Evolutionary conservation across 1,140 invertebrate genomes (phyloP).

Genomic region (Eubasilissa regina): DNA sequence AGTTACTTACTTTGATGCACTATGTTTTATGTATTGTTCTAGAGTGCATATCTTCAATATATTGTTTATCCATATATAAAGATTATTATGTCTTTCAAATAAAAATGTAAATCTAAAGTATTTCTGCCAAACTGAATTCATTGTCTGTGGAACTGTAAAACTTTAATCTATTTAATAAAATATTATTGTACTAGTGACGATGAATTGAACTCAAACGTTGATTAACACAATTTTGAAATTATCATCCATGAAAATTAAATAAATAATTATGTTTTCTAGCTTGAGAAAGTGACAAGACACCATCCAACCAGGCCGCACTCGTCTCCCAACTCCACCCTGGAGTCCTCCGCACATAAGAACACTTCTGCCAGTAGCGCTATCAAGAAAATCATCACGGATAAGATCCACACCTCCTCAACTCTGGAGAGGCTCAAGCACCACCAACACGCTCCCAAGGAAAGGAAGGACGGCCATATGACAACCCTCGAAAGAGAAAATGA

Average conservation of each 20-base stretch:
- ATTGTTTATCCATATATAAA: too few relatives aligned
- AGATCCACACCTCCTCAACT: conserved; percentile 65
- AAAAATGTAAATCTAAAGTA: too few relatives aligned
- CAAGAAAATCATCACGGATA: conserved; percentile 70
- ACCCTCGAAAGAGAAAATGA: conserved; percentile 72
- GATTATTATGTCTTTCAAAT: too few relatives aligned
- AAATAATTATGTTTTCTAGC: conserved; percentile 63
- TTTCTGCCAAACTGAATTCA: too few relatives aligned
- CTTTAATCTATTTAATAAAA: too few relatives aligned
- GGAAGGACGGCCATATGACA: conserved; percentile 61
- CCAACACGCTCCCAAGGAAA: conserved; percentile 62
- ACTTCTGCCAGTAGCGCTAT: conserved; percentile 63
- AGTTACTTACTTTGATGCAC: too few relatives aligned
- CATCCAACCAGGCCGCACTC: conserved; percentile 65
- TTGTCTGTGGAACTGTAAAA: too few relatives aligned
- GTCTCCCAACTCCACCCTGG: conserved; percentile 68
- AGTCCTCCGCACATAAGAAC: conserved; percentile 64
- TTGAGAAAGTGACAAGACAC: conserved; percentile 69
- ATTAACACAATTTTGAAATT: too few relatives aligned
- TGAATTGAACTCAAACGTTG: too few relatives aligned
- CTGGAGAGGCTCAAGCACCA: conserved; percentile 71
- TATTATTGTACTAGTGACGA: too few relatives aligned
- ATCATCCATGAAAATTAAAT: neutral
- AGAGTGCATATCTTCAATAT: too few relatives aligned
- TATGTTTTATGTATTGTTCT: too few relatives aligned